Evolutionary conservation across 2,888 invertebrate species (phyloP).

Genomic region (Cheiracanthium punctorium): DNA sequence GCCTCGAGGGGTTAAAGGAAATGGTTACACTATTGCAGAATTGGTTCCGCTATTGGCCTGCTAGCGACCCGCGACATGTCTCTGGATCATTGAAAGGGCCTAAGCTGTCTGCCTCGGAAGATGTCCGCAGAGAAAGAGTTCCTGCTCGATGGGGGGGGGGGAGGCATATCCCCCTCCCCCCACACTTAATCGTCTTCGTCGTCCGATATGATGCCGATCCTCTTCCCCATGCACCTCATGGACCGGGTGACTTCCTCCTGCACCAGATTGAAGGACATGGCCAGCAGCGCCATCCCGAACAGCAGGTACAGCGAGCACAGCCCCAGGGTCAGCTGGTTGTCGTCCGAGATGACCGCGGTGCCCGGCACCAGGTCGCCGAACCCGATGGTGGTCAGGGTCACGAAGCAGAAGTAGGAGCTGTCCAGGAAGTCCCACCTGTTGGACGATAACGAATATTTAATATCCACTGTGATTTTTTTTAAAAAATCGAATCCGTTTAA

Average conservation of each 20-base stretch:
- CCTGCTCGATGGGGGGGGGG: too few species aligned
- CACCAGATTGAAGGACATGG: constrained; percentile 97
- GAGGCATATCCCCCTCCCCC: too few species aligned
- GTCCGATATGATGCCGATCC: constrained; percentile 90
- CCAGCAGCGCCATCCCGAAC: constrained; percentile 93
- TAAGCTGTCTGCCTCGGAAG: too few species aligned
- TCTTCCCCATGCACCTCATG: constrained; percentile 89
- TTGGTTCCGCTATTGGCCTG: too few species aligned
- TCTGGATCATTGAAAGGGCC: too few species aligned
- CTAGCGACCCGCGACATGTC: too few species aligned
- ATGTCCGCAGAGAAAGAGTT: too few species aligned
- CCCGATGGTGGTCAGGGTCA: constrained; percentile 94
- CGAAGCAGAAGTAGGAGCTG: constrained; percentile 94
- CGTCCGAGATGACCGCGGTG: constrained; percentile 80
- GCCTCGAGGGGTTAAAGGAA: too few species aligned
- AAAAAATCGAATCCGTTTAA: too few species aligned
- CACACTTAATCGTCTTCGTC: constrained; percentile 67
- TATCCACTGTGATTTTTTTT: too few species aligned
- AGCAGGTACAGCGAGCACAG: constrained; percentile 93
- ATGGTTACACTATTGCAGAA: too few species aligned
- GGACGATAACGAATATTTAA: too few species aligned
- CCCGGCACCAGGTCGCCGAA: constrained; percentile 95
- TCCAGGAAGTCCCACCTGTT: constrained; percentile 91
- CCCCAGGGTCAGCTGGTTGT: constrained; percentile 83
- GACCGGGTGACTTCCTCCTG: constrained; percentile 94